These are phyloP conservation scores for Calidris pugnax DNA, from an alignment of 2,113 vertebrate species.

Conservation along the genomic window DNA sequence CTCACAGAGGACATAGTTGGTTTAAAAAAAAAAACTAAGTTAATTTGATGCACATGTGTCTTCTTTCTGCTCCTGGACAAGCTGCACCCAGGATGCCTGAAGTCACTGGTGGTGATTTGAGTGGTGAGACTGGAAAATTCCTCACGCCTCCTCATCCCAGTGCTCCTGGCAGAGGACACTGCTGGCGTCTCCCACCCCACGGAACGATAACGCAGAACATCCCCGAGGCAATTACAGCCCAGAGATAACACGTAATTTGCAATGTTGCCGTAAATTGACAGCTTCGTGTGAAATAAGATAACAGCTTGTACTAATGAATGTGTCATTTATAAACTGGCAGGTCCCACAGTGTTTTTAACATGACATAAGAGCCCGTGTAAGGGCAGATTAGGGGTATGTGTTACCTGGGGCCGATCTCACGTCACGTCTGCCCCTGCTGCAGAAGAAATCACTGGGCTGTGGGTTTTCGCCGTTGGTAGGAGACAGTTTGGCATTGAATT, in stretches of 20 bases:
- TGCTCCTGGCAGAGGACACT: neutral
- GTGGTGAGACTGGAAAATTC: neutral
- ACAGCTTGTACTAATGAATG: neutral
- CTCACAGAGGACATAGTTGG: fast-evolving
- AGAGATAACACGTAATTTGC: neutral
- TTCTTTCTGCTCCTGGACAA: neutral
- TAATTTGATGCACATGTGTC: neutral
- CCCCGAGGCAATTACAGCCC: neutral
- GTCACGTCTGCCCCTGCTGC: fast-evolving
- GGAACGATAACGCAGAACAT: neutral
- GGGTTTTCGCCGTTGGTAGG: neutral
- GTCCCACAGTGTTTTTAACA: neutral
- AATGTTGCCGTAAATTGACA: neutral
- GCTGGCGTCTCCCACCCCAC: neutral
- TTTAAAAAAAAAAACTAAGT: neutral
- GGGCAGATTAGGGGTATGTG: fast-evolving
- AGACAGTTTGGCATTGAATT: neutral
- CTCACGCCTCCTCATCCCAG: fast-evolving
- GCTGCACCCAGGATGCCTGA: neutral
- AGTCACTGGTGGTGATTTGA: neutral
- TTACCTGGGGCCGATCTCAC: neutral
- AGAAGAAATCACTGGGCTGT: fast-evolving
- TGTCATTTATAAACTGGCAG: neutral
- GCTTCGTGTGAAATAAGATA: neutral
- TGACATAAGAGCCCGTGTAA: neutral